phyloP scores from a whole-genome alignment of 92 coral and sea anemone genomes.

The Plumapathes pennacea region DNA sequence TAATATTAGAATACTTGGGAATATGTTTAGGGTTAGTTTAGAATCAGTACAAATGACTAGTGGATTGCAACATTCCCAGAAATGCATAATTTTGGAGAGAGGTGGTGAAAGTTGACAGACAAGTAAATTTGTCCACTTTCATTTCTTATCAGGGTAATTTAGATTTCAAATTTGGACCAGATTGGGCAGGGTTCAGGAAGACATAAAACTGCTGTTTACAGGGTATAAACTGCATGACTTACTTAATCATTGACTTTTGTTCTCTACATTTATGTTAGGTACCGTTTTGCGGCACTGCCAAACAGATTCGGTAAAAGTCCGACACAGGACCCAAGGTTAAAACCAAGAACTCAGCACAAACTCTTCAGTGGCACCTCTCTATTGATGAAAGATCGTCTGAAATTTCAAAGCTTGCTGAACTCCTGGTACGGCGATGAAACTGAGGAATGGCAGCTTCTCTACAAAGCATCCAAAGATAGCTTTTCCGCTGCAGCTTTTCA shows the following conservation, averaged over 20 bases:
- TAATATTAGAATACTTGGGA: too few relatives aligned
- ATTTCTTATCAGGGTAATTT: too few relatives aligned
- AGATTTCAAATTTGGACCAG: too few relatives aligned
- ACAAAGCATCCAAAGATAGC: slow-evolving; percentile 82
- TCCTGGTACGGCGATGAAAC: slow-evolving; percentile 81
- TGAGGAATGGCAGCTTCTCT: slow-evolving; percentile 86
- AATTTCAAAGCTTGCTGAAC: slow-evolving; percentile 68
- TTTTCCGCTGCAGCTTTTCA: slow-evolving; percentile 82
- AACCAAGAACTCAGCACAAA: slow-evolving; percentile 79
- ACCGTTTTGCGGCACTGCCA: slow-evolving; percentile 96
- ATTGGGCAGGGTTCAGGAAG: too few relatives aligned
- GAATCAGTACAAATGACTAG: too few relatives aligned
- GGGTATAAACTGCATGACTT: too few relatives aligned
- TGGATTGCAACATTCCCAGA: too few relatives aligned
- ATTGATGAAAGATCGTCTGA: slow-evolving; percentile 61
- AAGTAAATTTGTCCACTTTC: too few relatives aligned
- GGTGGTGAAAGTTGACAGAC: too few relatives aligned
- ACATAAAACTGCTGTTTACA: too few relatives aligned
- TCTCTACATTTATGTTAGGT: slow-evolving; percentile 23
- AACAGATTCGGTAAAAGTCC: slow-evolving; percentile 51
- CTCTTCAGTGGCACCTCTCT: slow-evolving; percentile 72
- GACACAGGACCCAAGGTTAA: slow-evolving; percentile 72
- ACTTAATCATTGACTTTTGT: background rate
- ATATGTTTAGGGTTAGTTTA: too few relatives aligned
- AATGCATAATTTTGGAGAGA: too few relatives aligned